Conservation (phyloP, 2,888 invertebrate species). For the Listrodromus nycthemerus region DNA sequence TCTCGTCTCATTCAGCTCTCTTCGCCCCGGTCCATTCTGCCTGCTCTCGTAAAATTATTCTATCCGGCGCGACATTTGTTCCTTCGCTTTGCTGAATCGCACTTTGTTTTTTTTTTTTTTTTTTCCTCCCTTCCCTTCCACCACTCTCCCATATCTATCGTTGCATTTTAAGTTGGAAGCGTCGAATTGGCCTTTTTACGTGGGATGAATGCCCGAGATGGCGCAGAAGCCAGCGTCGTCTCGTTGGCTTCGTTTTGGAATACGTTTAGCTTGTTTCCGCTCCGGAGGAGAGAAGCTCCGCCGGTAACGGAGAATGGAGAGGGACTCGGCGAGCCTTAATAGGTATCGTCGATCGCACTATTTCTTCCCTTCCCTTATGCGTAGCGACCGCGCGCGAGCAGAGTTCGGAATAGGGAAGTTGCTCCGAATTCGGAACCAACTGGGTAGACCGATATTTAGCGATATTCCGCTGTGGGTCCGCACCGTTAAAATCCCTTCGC, state of each 20-base stretch:
- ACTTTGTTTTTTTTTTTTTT: constrained; percentile 27
- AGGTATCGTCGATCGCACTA: constrained; percentile 58
- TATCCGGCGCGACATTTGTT: constrained; percentile 50
- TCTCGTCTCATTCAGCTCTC: constrained; percentile 38
- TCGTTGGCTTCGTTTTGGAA: constrained; percentile 31
- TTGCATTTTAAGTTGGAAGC: constrained; percentile 16
- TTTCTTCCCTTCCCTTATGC: constrained; percentile 56
- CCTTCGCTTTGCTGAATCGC: constrained; percentile 36
- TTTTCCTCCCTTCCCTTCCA: neutral
- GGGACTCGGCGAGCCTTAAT: constrained; percentile 43
- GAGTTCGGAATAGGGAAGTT: constrained; percentile 39
- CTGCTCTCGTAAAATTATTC: constrained; percentile 65
- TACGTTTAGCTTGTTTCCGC: constrained; percentile 26
- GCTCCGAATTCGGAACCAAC: constrained; percentile 58
- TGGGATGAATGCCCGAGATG: neutral
- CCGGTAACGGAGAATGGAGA: constrained; percentile 13
- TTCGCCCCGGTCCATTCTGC: constrained; percentile 11
- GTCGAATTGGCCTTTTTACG: constrained; percentile 33
- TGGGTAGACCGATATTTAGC: constrained; percentile 58
- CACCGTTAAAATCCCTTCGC: neutral
- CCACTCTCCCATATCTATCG: constrained; percentile 3
- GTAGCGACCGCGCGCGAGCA: constrained; percentile 9
- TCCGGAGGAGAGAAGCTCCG: neutral
- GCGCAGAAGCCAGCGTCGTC: constrained; percentile 6
- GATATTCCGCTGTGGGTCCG: constrained; percentile 45